Evolutionary conservation across 1,140 invertebrate genomes (phyloP), one percentile per base, ranked within the genome.

Genomic region (Drosophila dunni): DNA sequence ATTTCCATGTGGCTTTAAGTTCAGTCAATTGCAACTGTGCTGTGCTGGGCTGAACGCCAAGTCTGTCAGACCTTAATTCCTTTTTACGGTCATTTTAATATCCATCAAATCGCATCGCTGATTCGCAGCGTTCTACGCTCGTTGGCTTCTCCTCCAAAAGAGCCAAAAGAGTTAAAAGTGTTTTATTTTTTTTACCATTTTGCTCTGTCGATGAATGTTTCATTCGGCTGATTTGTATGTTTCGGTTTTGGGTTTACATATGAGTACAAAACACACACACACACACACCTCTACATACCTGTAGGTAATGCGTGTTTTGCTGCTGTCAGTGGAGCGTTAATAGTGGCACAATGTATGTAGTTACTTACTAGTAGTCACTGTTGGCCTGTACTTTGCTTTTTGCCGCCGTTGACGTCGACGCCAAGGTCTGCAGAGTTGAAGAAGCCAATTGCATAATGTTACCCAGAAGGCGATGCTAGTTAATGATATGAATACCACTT

Each of bases 51-150:
- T 51, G 80, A 85, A 81, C 78, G 78, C 67, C 75, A 82, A 90
- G 82, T 90, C 82, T 88, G 79, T 66, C 79, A 90, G 88, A 91
- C 88, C 88, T 88, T 91, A 91, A 91, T 91, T 91, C 88, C 88
- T 91, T 91, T 90, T 91, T 91, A 91, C 88, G 88, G 88, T 91
- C 88, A 91, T 91, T 91, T 91, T 91, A 91, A 91, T 91, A 90
- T 90, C 83, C 85, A 90, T 84, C 85, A 89, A 89, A 89, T 90
- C 85, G 84, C 78, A 89, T 89, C 84, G 75, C 85, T 89, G 84
- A 81, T 82, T 89, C 80, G 73, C 82, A 73, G 69, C 80, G 73
- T 81, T 89, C 75, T 84, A 89, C 85, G 84, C 84, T 81, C 62
- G 78, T 78, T 89, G 84, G 67, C 46, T 84, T 78, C 56, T 58